phyloP scores from a whole-genome alignment of 2,113 vertebrate genomes.

The Hassar affinis region DNA sequence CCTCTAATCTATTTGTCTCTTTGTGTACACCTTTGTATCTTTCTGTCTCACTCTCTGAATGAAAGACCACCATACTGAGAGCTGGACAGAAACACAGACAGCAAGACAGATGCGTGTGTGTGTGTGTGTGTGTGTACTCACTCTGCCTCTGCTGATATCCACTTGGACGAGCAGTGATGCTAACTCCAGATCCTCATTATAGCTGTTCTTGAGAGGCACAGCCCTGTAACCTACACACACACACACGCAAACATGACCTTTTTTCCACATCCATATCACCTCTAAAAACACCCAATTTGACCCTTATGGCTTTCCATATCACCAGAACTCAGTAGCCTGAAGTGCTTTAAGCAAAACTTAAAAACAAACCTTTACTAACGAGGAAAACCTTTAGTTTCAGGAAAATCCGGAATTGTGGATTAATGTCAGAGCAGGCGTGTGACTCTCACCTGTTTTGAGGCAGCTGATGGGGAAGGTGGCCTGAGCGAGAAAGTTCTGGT shows the following conservation, averaged over 20 bases:
- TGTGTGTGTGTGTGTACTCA: slow-evolving; percentile 57
- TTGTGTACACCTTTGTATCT: not conserved
- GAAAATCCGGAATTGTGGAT: no score
- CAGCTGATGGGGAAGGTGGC: slow-evolving; percentile 91
- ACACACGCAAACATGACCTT: not conserved
- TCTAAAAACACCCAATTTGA: no score
- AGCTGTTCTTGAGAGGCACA: slow-evolving; percentile 96
- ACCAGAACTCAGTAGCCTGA: no score
- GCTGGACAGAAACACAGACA: not conserved
- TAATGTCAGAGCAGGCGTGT: no score
- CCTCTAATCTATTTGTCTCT: not conserved
- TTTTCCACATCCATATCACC: no score
- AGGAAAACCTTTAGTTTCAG: no score
- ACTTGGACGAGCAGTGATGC: slow-evolving; percentile 90
- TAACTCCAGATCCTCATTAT: slow-evolving; percentile 92
- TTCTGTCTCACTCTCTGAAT: not conserved
- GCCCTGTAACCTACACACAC: slow-evolving; percentile 84
- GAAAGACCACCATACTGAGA: not conserved
- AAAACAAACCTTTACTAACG: no score
- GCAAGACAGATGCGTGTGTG: not conserved
- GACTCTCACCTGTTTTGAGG: slow-evolving; percentile 83
- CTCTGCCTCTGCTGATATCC: slow-evolving; percentile 82
- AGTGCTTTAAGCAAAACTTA: no score
- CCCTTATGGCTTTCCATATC: no score
- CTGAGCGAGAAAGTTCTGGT: slow-evolving; percentile 97